phyloP scores from a whole-genome alignment of 2,797 vertebrate species.

The Hippocampus kuda region DNA sequence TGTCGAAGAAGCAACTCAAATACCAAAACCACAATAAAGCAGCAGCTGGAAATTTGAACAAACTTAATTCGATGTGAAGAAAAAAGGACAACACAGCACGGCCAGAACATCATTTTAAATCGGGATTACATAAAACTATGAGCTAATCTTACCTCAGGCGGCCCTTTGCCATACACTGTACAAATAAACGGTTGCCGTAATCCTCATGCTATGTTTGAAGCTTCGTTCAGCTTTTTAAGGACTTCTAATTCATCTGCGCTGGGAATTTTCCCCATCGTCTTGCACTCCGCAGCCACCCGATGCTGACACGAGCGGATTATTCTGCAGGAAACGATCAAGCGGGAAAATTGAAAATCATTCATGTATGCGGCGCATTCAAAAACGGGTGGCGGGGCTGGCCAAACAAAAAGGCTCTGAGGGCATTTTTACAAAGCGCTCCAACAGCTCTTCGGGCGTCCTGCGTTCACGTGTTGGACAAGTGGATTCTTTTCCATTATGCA shows the following conservation, averaged over 20 bases:
- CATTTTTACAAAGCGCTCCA: too few species aligned
- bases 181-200: conserved; percentile 37
- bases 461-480: conserved; percentile 7
- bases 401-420: not conserved
- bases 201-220: conserved; percentile 40
- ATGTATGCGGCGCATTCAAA: not conserved
- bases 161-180: conserved; percentile 32
- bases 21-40: not conserved
- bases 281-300: conserved; percentile 1
- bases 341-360: conserved; percentile 4
- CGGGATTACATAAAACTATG: conserved; percentile 44
- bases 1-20: conserved; percentile 16
- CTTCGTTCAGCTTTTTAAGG: conserved; percentile 14
- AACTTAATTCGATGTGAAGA: conserved; percentile 22
- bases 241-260: conserved; percentile 34
- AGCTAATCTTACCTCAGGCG: conserved; percentile 51
- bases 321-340: not conserved
- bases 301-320: not conserved
- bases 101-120: conserved; percentile 39
- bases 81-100: conserved; percentile 26
- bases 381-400: not conserved
- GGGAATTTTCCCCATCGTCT: conserved; percentile 14
- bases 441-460: conserved; percentile 4
- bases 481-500: conserved; percentile 32
- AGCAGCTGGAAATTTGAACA: conserved; percentile 8